Evolutionary conservation across 1,140 invertebrate genomes (phyloP).

Genomic region (Babylonia areolata): DNA sequence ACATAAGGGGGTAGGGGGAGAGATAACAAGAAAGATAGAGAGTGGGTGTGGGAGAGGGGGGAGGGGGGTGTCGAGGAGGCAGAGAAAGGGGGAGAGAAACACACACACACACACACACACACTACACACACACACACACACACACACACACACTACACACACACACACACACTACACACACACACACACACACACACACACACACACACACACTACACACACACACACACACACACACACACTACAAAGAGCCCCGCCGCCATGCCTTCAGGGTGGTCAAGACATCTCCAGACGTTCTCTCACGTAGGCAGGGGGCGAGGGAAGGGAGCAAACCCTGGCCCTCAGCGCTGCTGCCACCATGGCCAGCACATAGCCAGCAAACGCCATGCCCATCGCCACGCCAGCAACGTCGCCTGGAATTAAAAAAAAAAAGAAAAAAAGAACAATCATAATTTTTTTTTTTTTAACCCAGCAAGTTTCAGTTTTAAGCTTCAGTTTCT

Average conservation of each 20-base stretch:
- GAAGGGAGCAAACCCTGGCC: neutral
- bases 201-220: slow-evolving; percentile 9
- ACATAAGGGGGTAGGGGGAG: no score
- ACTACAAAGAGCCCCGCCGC: neutral
- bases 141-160: neutral
- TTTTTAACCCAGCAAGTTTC: no score
- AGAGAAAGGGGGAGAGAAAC: no score
- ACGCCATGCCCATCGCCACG: slow-evolving; percentile 15
- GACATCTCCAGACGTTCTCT: slow-evolving; percentile 22
- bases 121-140: neutral
- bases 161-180: no score
- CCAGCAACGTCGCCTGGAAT: slow-evolving; percentile 10
- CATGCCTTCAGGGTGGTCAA: no score
- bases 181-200: neutral
- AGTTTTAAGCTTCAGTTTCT: no score
- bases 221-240: neutral
- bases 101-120: neutral
- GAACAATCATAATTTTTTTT: neutral
- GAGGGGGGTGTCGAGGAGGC: no score
- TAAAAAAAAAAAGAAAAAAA: neutral
- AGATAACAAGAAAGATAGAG: no score
- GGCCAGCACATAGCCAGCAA: neutral
- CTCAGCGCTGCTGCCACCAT: neutral
- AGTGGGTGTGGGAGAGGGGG: no score
- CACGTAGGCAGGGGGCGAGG: neutral